Conservation (phyloP, 2,888 invertebrate genomes). For the Pristionchus arcanus region DNA sequence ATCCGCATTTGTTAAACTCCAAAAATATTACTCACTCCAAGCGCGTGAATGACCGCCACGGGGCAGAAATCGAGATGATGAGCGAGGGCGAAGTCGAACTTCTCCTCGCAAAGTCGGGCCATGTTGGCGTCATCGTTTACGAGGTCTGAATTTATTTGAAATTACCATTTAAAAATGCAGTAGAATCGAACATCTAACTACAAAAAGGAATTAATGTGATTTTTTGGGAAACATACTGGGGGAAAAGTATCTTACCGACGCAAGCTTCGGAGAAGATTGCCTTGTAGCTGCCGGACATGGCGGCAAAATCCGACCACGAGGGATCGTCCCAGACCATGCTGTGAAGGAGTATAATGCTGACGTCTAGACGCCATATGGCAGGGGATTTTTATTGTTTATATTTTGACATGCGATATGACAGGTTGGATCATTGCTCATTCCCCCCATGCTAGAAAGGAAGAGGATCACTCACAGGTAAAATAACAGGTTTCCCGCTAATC, state of each 20-base stretch:
- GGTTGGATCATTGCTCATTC: no score
- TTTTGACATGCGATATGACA: no score
- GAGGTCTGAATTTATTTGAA: background rate
- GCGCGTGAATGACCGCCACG: background rate
- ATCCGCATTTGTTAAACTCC: background rate
- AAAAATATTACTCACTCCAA: background rate
- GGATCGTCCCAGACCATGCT: background rate
- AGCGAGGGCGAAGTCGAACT: constrained; percentile 46
- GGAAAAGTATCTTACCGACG: background rate
- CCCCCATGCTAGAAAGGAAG: no score
- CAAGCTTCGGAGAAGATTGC: background rate
- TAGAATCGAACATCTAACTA: no score
- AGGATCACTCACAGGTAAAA: no score
- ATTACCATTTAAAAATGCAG: no score
- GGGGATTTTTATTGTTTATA: no score
- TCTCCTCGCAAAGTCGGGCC: constrained; percentile 7
- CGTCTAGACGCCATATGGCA: no score
- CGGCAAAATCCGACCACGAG: background rate
- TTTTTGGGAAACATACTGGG: no score
- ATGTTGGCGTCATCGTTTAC: constrained; percentile 25
- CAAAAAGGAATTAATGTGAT: background rate
- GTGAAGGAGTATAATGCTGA: no score
- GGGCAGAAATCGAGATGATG: constrained; percentile 43
- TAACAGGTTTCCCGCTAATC: no score
- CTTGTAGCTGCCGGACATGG: background rate